Conservation (phyloP, 2,113 vertebrate genomes). For the Microcebus lehilahytsara region DNA sequence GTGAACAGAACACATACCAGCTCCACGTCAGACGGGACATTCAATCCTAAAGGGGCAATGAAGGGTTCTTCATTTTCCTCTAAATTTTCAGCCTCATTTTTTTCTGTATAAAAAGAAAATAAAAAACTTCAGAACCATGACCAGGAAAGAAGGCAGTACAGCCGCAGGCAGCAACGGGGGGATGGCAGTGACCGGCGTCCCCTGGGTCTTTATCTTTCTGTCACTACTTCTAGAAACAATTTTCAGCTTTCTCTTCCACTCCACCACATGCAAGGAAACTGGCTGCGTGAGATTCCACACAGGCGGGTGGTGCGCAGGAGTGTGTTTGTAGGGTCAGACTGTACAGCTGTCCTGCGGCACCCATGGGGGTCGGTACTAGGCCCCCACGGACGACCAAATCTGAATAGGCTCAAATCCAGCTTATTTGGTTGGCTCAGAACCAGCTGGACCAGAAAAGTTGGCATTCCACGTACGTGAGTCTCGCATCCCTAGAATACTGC, state of each 20-base stretch:
- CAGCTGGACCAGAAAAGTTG: neutral
- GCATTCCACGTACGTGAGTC: neutral
- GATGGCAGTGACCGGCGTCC: accelerated
- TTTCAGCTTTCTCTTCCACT: accelerated
- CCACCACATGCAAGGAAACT: accelerated
- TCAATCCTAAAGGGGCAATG: conserved; percentile 91
- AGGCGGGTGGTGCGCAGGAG: too few relatives aligned
- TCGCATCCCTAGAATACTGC: neutral
- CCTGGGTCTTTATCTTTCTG: accelerated
- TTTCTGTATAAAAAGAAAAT: conserved; percentile 72
- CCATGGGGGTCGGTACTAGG: neutral
- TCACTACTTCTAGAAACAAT: neutral
- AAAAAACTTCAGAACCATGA: neutral
- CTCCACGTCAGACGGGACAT: conserved; percentile 95
- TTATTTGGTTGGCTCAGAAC: neutral
- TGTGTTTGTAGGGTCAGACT: accelerated
- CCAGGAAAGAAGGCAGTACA: too few relatives aligned
- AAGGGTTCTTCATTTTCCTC: conserved; percentile 96
- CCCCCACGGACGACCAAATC: neutral
- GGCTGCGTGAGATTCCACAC: accelerated
- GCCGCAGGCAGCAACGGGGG: accelerated
- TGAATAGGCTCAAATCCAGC: neutral
- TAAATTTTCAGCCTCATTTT: conserved; percentile 85
- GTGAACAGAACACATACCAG: conserved; percentile 87
- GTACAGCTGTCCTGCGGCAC: neutral